These are phyloP conservation scores for Amitus sp. DNA, from an alignment of 2,888 invertebrate genomes.

Conservation along the genomic window DNA sequence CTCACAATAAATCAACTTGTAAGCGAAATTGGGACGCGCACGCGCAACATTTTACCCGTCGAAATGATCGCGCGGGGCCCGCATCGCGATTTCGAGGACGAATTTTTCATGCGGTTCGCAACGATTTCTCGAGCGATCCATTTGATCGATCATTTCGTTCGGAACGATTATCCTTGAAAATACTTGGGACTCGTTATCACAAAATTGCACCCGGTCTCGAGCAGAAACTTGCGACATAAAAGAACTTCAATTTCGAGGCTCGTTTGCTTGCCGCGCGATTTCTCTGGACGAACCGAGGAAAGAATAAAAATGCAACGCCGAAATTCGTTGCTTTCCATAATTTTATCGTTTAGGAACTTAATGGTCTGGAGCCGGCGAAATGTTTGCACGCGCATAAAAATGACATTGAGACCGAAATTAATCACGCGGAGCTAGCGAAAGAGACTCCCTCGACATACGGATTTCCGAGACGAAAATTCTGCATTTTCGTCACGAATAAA, in stretches of 20 bases:
- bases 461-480: conserved; percentile 14
- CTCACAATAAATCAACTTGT: too few species aligned
- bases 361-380: conserved; percentile 41
- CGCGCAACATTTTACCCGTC: too few species aligned
- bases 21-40: too few species aligned
- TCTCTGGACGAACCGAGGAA: too few species aligned
- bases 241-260: background rate
- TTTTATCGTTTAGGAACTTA: conserved; percentile 54
- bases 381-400: conserved; percentile 43
- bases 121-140: background rate
- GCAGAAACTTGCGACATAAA: too few species aligned
- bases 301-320: too few species aligned
- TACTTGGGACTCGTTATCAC: background rate
- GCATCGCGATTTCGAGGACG: too few species aligned
- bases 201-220: background rate
- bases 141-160: background rate
- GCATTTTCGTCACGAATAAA: conserved; percentile 10
- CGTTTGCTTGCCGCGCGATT: background rate
- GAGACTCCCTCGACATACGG: too few species aligned
- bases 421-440: too few species aligned
- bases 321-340: conserved; percentile 56
- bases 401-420: conserved; percentile 28
- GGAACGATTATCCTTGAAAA: too few species aligned
- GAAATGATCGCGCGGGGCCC: too few species aligned
- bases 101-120: background rate